Base-by-base conservation (phyloP, 2,888 invertebrate species). In the Leptopilina myrica region DNA sequence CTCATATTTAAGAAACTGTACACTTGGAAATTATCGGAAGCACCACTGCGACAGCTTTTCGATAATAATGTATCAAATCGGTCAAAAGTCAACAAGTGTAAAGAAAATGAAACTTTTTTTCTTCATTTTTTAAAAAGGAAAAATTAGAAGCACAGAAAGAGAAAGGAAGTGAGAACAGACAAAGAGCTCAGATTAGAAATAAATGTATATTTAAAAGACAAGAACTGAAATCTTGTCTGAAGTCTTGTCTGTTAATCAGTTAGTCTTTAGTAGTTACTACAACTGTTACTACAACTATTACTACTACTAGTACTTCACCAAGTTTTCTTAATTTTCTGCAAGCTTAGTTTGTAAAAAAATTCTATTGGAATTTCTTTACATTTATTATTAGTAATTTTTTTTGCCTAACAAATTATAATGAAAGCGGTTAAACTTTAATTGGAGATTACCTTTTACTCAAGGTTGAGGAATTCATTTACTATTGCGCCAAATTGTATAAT, bases 211-310 rank as follows among this genome's bases (percentile, higher is more conserved):
- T 62, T 78, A 76, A 66, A 77, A 79, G 78, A 73, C 65, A 69
- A 78, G 81, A 78, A 77, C 79, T 82, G 82, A 81, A 65, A 76
- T 84, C 79, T 87, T 80, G 88, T 88, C 89, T 20, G 1, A 20
- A 20, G 89, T 89, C 87, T 88, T 88, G 88, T 88, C 87, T 82
- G 76, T 83, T 82, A 84, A 82, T 85, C 85, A 75, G 86, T 88
- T 88, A 86, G 84, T 88, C 88, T 88, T 86, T 83, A 88, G 87
- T 89, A 86, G 89, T 89, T 88, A 88, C 83, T 73, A 20, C 20
- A 20, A 20, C 20, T 20, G 89, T 89, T 88, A 88, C 83, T 73
- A 20, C 20, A 20, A 20, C 20, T 20, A 20, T 20, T 20, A 82
- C 77, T 80, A 81, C 33, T 33, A 33, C 33, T 33, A 82, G 77